phyloP scores from a whole-genome alignment of 2,888 invertebrate species.

The Ypsolopha sequella region DNA sequence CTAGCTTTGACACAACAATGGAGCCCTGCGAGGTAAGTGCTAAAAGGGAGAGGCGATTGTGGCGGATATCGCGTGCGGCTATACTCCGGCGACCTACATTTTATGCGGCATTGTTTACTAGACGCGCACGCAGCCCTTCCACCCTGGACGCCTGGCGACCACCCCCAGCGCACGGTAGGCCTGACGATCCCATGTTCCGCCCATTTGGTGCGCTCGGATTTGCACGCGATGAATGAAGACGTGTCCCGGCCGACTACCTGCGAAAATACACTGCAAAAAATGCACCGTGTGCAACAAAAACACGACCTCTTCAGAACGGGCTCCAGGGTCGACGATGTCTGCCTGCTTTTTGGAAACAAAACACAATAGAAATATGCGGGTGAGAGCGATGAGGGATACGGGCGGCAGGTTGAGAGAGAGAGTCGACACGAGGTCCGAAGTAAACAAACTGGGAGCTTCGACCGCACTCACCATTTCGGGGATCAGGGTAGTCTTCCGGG shows the following conservation, averaged over 20 bases:
- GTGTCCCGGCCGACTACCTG: conserved; percentile 46
- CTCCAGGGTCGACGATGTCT: conserved; percentile 51
- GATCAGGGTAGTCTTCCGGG: conserved; percentile 8
- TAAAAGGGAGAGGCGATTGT: conserved; percentile 39
- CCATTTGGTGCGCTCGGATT: background rate
- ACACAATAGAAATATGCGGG: conserved; percentile 66
- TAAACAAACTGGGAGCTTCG: conserved; percentile 69
- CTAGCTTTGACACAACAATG: conserved; percentile 23
- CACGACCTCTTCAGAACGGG: conserved; percentile 47
- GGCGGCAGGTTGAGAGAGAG: conserved; percentile 63
- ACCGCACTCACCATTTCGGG: conserved; percentile 69
- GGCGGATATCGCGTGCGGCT: conserved; percentile 49
- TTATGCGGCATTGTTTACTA: conserved; percentile 63
- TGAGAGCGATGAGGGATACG: conserved; percentile 54
- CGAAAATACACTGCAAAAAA: conserved; percentile 58
- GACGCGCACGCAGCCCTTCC: conserved; percentile 44
- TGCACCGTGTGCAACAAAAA: conserved; percentile 55
- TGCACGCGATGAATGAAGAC: conserved; percentile 30
- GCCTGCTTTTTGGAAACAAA: conserved; percentile 67
- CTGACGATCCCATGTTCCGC: background rate
- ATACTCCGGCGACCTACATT: conserved; percentile 67
- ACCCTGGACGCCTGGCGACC: conserved; percentile 14
- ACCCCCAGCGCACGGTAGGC: background rate
- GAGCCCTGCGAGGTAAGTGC: conserved; percentile 21
- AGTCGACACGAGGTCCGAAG: conserved; percentile 56